Base-by-base conservation (phyloP, 2,797 vertebrate genomes). In the Enteromius trimaculatus region DNA sequence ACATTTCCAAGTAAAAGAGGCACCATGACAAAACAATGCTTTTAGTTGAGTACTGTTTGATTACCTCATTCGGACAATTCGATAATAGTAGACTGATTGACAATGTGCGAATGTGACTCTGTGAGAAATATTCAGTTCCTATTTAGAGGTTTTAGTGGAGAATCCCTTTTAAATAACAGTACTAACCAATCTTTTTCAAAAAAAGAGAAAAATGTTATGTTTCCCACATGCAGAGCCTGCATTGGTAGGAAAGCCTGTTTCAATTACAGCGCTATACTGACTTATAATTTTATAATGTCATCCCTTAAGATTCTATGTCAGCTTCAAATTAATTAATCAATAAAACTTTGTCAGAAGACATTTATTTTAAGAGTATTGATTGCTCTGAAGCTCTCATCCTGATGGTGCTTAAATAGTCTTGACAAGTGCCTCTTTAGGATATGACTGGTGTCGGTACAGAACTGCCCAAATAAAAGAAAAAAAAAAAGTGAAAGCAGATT, bases 21-120 rank as follows among this genome's bases (percentile, higher is more conserved):
- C 53, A 81, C 55, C 39, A 49, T 29, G 13, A 49, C 53, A 55
- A 26, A 51, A 2, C 29, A 65, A 9, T 47, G 19, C 16, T 34
- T 7, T 16, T 34, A 34, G 7, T 16, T 31, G 23, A 71, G 26
- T 47, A 26, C 65, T 42, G 34, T 64, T 42, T 55, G 16, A 80
- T 80, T 47, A 51, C 47, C 14, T 74, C 55, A 72, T 81, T 55
- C 26, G 23, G 42, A 64, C 58, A 49, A 49, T 64, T 47, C 31
- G 39, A 34, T 77, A 6, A 23, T 64, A 1, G 26, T 47, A 21
- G 62, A 47, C 39, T 31, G 58, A 64, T 64, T 4, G 2, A 17
- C 0, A 10, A 39, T 39, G 53, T 7, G 39, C 53, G 39, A 42
- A 76, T 60, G 53, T 26, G 14, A 42, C 53, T 53, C 6, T 76